Conservation (phyloP, 2,797 vertebrate genomes). For the Synanceia verrucosa region DNA sequence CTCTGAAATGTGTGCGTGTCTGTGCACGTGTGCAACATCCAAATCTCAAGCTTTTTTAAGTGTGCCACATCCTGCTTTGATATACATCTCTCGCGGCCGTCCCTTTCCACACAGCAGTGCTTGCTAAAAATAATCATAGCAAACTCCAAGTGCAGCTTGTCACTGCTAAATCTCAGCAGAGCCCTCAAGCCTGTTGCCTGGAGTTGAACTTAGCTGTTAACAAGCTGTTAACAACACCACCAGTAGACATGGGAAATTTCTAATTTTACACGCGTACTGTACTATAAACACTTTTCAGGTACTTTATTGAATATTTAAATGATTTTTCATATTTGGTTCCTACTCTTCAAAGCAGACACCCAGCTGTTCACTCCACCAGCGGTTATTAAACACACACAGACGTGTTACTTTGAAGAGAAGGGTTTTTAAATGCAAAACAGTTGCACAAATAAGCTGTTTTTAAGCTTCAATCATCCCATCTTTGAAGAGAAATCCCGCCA, state of each 20-base stretch:
- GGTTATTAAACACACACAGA: slow-evolving; percentile 32
- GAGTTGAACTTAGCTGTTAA: slow-evolving; percentile 69
- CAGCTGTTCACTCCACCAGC: slow-evolving; percentile 39
- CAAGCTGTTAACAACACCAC: slow-evolving; percentile 70
- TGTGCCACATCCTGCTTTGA: slow-evolving; percentile 51
- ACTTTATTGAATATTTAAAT: slow-evolving; percentile 39
- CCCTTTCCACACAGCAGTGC: slow-evolving; percentile 38
- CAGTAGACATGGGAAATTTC: slow-evolving; percentile 47
- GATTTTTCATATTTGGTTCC: slow-evolving; percentile 22
- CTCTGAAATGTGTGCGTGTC: neutral
- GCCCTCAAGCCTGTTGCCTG: slow-evolving; percentile 64
- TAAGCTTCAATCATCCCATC: slow-evolving; percentile 40
- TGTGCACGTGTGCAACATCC: neutral
- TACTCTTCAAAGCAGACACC: slow-evolving; percentile 52
- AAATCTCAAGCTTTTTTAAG: slow-evolving; percentile 33
- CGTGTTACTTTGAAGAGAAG: slow-evolving; percentile 48
- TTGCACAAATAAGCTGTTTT: slow-evolving; percentile 43
- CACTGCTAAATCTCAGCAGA: slow-evolving; percentile 64
- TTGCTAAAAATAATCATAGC: slow-evolving; percentile 71
- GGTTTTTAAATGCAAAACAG: slow-evolving; percentile 59
- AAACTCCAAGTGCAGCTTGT: slow-evolving; percentile 58
- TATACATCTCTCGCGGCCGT: slow-evolving; percentile 54
- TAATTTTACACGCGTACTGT: slow-evolving; percentile 33
- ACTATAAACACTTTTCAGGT: slow-evolving; percentile 41
- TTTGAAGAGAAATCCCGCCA: slow-evolving; percentile 31